Percentiles rank a stretch among this genome's conserved stretches.
phyloP scores from a whole-genome alignment of 92 coral and sea anemone species.

The Parazoanthus swiftii region DNA sequence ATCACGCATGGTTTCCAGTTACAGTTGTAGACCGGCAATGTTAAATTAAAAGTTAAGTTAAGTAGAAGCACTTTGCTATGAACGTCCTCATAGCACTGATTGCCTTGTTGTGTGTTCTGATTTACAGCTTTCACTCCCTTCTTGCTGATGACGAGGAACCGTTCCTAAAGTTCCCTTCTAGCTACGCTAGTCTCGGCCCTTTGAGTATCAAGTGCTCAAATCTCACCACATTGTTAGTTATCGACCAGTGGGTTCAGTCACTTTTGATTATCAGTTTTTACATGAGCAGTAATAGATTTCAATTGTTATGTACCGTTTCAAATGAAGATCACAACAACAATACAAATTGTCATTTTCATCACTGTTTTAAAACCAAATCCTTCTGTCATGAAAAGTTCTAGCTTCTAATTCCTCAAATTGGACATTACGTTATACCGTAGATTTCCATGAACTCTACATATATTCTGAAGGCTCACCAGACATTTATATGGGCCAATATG shows the following conservation, averaged over 20 bases:
- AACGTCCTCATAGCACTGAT: not conserved
- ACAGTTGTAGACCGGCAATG: no score
- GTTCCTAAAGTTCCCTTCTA: not conserved
- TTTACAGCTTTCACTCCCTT: not conserved
- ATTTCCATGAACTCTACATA: no score
- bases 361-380: no score
- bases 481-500: no score
- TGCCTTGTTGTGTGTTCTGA: not conserved
- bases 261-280: not conserved
- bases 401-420: not conserved
- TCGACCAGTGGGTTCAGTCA: not conserved
- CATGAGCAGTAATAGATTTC: no score
- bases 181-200: not conserved
- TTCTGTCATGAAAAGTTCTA: no score
- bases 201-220: not conserved
- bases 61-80: not conserved
- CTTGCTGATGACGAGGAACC: not conserved
- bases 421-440: not conserved
- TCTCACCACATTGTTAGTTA: conserved; percentile 17
- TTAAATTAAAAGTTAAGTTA: no score
- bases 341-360: no score
- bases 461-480: no score
- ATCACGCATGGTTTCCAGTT: no score
- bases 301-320: no score
- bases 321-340: no score